Conservation (phyloP, 2,113 vertebrate genomes). For the Fulica atra region DNA sequence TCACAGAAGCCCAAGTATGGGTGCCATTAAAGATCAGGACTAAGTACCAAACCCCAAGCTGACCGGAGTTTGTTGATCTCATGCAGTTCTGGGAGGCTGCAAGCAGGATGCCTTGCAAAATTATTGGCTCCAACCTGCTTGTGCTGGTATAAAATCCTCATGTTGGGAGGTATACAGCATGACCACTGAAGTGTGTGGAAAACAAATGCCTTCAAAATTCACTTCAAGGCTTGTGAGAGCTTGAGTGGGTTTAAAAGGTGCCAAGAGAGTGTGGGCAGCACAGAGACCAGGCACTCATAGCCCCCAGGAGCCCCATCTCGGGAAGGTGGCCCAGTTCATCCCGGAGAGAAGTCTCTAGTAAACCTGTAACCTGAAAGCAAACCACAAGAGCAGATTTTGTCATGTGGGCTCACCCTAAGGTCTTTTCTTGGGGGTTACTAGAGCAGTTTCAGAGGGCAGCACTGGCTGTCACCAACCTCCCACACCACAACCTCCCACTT, state of each 20-base stretch:
- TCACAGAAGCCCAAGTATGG: background rate
- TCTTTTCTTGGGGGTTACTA: background rate
- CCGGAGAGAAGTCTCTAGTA: background rate
- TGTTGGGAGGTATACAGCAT: background rate
- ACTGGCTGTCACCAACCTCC: background rate
- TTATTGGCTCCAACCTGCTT: background rate
- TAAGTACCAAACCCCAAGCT: background rate
- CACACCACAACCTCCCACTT: background rate
- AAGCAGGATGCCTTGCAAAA: background rate
- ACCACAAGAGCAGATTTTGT: background rate
- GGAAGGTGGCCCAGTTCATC: background rate
- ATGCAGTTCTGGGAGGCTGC: background rate
- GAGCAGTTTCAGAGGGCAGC: background rate
- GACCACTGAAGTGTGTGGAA: background rate
- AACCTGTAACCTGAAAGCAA: background rate
- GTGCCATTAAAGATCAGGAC: background rate
- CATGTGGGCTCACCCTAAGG: background rate
- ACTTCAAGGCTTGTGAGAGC: background rate
- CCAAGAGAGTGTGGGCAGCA: background rate
- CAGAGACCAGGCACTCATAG: background rate
- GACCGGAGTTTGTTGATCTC: background rate
- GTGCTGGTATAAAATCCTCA: background rate
- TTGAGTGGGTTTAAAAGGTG: background rate
- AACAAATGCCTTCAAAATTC: background rate
- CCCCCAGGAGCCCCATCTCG: accelerated